Percentiles rank a stretch among this genome's conserved stretches.
Conservation (phyloP, 2,113 vertebrate genomes). For the Urocynchramus pylzowi region DNA sequence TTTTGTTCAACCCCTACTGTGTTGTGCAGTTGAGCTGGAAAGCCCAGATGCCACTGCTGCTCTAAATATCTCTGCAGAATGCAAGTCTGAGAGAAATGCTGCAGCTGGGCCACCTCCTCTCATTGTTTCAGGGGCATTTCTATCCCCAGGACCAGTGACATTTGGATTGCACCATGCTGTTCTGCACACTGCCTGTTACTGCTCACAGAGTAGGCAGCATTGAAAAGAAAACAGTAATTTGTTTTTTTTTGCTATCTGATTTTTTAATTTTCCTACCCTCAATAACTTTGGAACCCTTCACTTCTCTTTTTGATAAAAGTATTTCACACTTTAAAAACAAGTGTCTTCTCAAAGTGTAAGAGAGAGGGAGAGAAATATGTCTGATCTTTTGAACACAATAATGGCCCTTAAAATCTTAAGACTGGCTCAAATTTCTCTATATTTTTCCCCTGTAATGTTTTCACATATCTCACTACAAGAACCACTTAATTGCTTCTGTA, state of each 20-base stretch:
- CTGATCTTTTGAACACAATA: background rate
- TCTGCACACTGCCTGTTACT: background rate
- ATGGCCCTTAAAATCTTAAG: background rate
- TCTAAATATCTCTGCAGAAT: conserved; percentile 40
- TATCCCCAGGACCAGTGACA: background rate
- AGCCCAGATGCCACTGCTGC: conserved; percentile 25
- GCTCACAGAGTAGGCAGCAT: background rate
- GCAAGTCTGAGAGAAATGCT: background rate
- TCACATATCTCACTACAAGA: background rate
- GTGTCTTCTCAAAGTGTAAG: background rate
- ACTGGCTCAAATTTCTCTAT: background rate
- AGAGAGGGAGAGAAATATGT: background rate
- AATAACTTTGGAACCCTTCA: background rate
- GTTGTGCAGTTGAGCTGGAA: conserved; percentile 25
- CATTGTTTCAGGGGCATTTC: conserved; percentile 20
- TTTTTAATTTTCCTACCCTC: background rate
- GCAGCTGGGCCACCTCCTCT: background rate
- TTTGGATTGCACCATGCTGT: background rate
- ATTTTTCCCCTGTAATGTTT: background rate
- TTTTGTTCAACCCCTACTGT: background rate
- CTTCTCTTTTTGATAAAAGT: background rate
- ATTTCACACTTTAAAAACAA: background rate
- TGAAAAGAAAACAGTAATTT: background rate
- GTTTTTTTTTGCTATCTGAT: background rate
- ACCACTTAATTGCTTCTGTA: background rate